Conservation (phyloP, 2,797 vertebrate genomes). For the Erethizon dorsatum region DNA sequence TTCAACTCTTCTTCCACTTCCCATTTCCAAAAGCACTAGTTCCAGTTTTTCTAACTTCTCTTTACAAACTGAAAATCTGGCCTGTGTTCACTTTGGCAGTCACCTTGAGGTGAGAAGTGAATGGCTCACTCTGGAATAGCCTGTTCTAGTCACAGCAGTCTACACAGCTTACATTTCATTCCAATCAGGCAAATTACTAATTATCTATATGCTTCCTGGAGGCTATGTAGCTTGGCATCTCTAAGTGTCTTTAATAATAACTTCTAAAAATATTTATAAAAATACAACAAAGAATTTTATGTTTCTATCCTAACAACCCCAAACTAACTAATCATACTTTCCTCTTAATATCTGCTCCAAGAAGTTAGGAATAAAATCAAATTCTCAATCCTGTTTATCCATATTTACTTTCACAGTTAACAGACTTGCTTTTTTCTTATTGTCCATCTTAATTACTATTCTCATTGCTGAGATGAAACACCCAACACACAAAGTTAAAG, state of each 20-base stretch:
- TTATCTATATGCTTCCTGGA: neutral
- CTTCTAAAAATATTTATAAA: conserved; percentile 2
- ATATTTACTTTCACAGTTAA: neutral
- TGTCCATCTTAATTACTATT: too few species aligned
- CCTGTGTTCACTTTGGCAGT: neutral
- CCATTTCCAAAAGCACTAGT: neutral
- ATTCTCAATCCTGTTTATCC: neutral
- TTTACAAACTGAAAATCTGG: neutral
- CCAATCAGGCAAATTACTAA: neutral
- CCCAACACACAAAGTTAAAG: too few species aligned
- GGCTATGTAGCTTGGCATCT: neutral
- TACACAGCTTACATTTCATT: fast-evolving
- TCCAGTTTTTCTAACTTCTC: neutral
- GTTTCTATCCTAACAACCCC: conserved; percentile 26
- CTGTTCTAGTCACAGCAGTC: too few species aligned
- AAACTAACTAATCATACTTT: neutral
- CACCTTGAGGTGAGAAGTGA: neutral
- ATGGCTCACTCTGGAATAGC: neutral
- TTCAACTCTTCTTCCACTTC: neutral
- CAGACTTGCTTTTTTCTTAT: neutral
- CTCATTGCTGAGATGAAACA: too few species aligned
- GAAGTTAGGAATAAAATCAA: neutral
- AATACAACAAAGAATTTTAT: neutral
- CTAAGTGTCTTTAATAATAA: neutral
- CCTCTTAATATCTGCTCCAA: neutral